phyloP scores from a whole-genome alignment of 2,797 vertebrate genomes.

The Babyrousa celebensis region DNA sequence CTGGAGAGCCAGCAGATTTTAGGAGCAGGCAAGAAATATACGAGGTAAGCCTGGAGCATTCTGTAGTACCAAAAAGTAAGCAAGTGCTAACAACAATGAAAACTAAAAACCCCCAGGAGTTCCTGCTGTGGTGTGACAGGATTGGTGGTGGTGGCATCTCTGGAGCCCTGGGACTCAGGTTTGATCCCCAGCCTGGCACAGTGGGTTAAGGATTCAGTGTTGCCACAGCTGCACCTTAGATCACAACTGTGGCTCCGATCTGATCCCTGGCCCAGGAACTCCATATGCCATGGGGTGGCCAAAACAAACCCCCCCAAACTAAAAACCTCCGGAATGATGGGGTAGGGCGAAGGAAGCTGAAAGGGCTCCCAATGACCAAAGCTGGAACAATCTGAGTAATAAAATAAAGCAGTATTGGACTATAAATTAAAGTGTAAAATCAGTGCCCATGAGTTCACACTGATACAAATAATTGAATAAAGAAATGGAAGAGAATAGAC shows the following conservation, averaged over 20 bases:
- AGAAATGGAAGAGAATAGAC: not conserved
- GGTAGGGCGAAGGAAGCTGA: not conserved
- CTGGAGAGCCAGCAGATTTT: not conserved
- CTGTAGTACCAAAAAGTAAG: not conserved
- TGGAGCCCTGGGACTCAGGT: too few relatives aligned
- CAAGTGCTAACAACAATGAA: slow-evolving; percentile 1
- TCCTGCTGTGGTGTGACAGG: too few relatives aligned
- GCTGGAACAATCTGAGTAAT: not conserved
- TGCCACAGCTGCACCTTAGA: too few relatives aligned
- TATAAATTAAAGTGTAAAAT: slow-evolving; percentile 33
- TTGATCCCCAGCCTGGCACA: too few relatives aligned
- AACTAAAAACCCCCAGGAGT: not conserved
- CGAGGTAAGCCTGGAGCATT: not conserved
- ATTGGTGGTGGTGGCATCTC: too few relatives aligned
- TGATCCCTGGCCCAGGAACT: too few relatives aligned
- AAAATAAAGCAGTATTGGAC: not conserved
- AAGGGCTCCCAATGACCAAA: not conserved
- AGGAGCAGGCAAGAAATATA: not conserved
- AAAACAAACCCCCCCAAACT: not conserved
- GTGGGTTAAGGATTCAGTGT: too few relatives aligned
- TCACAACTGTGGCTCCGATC: too few relatives aligned
- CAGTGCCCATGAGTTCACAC: not conserved
- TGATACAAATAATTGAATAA: not conserved
- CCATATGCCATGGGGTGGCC: too few relatives aligned
- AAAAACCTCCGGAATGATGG: not conserved